phyloP scores from a whole-genome alignment of 1,140 invertebrate genomes.

The Riptortus pedestris region DNA sequence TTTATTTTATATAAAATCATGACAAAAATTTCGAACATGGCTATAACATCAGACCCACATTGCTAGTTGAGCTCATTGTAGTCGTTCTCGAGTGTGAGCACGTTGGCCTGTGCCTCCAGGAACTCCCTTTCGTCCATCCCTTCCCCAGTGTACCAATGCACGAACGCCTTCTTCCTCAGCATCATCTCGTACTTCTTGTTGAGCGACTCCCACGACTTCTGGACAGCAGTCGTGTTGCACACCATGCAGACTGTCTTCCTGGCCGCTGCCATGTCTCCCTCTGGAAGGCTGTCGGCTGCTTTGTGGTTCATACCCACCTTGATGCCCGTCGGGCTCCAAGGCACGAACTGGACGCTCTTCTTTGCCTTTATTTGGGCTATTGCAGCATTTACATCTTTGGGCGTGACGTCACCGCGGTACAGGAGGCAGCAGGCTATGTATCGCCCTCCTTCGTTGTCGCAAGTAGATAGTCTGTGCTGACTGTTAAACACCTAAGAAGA shows the following conservation, averaged over 20 bases:
- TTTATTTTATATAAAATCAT: background rate
- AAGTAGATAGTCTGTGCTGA: constrained; percentile 47
- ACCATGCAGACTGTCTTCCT: constrained; percentile 46
- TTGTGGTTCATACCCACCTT: constrained; percentile 35
- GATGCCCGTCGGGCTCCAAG: constrained; percentile 49
- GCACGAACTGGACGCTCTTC: constrained; percentile 41
- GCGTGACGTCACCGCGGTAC: constrained; percentile 45
- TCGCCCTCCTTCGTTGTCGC: constrained; percentile 39
- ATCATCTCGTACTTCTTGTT: constrained; percentile 51
- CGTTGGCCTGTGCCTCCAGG: constrained; percentile 46
- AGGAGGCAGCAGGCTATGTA: constrained; percentile 52
- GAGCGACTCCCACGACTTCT: constrained; percentile 48
- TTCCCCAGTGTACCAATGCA: constrained; percentile 54
- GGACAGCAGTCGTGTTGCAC: constrained; percentile 50
- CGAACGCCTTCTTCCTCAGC: constrained; percentile 41
- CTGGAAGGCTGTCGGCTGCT: constrained; percentile 46
- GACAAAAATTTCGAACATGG: background rate
- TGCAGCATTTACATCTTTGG: constrained; percentile 53
- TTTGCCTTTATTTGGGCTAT: constrained; percentile 44
- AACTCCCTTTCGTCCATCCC: constrained; percentile 57
- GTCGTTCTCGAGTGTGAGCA: constrained; percentile 20
- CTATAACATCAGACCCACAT: background rate
- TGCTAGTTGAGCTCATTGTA: no score
- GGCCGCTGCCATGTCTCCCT: constrained; percentile 45
- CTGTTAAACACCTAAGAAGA: no score